Conservation (phyloP, 2,888 invertebrate genomes). For the Polietes domitor region DNA sequence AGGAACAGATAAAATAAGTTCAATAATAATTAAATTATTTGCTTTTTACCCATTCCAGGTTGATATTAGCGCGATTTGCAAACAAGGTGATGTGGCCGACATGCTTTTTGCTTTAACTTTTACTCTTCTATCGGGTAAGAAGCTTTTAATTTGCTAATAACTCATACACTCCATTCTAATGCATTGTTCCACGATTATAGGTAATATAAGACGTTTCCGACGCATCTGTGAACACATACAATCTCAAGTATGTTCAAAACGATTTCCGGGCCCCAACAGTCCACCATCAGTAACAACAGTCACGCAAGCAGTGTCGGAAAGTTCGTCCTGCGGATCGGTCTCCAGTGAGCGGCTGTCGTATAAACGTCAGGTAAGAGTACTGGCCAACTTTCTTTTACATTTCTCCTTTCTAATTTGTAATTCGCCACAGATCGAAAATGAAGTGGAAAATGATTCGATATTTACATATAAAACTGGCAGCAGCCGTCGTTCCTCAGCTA, state of each 20-base stretch:
- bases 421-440: conserved; percentile 78
- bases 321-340: conserved; percentile 81
- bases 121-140: conserved; percentile 93
- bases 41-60: conserved; percentile 87
- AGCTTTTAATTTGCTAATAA: too few species aligned
- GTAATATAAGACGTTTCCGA: conserved; percentile 96
- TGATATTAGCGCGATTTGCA: conserved; percentile 91
- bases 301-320: conserved; percentile 81
- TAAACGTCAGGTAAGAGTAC: conserved; percentile 77
- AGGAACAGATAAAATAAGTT: too few species aligned
- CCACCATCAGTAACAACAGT: conserved; percentile 79
- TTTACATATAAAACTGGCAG: conserved; percentile 80
- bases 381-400: neutral
- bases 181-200: conserved; percentile 81
- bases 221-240: conserved; percentile 98
- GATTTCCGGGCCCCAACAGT: conserved; percentile 81
- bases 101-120: conserved; percentile 96
- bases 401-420: too few species aligned
- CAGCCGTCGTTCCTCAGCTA: conserved; percentile 79
- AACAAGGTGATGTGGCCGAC: conserved; percentile 85
- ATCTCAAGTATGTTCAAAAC: conserved; percentile 86
- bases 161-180: neutral
- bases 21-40: too few species aligned
- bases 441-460: conserved; percentile 79
- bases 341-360: conserved; percentile 81